A percentile compares a stretch with the other conserved stretches of the same genome.
phyloP scores from a whole-genome alignment of 2,888 invertebrate genomes.

The Stictocephala bisonia region DNA sequence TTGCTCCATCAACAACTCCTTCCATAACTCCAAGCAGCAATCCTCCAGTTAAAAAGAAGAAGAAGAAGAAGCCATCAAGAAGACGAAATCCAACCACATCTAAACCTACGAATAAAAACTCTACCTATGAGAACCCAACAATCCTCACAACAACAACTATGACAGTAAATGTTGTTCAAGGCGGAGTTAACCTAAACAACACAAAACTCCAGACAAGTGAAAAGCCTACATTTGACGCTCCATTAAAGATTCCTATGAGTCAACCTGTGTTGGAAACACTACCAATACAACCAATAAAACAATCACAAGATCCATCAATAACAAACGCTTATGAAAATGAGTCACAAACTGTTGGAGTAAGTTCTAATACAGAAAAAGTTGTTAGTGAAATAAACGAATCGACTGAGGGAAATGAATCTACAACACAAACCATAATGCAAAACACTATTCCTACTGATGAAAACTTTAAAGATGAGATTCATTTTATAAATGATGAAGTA shows the following conservation, averaged over 20 bases:
- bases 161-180: conserved; percentile 56
- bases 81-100: conserved; percentile 40
- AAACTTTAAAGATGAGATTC: not conserved
- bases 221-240: not conserved
- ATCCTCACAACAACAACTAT: conserved; percentile 58
- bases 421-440: conserved; percentile 27
- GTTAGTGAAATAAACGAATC: conserved; percentile 9
- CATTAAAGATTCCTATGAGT: conserved; percentile 19
- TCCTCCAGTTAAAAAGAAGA: conserved; percentile 29
- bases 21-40: not conserved
- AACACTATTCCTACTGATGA: conserved; percentile 25
- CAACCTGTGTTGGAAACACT: not conserved
- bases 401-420: conserved; percentile 2
- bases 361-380: conserved; percentile 30
- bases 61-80: conserved; percentile 45
- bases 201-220: not conserved
- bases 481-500: not conserved
- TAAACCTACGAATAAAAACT: conserved; percentile 48
- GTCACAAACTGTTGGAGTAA: not conserved
- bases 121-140: conserved; percentile 50
- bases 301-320: not conserved
- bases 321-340: not conserved
- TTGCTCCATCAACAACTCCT: conserved; percentile 18
- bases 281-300: too few species aligned
- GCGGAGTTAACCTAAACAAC: conserved; percentile 10